phyloP scores from a whole-genome alignment of 2,888 invertebrate genomes.

The Andrena bucephala region DNA sequence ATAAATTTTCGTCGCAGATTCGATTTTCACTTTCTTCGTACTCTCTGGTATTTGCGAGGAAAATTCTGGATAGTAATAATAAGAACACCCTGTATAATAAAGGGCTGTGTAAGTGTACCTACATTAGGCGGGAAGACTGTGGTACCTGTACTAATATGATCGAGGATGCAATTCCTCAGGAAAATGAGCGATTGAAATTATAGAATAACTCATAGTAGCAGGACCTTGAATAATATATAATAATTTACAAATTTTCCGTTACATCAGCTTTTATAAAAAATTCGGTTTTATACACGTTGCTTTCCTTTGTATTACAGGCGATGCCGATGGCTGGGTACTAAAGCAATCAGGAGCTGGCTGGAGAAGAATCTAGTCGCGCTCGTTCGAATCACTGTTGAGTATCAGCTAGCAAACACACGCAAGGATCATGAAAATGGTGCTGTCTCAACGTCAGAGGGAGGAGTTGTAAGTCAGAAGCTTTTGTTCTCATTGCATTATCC shows the following conservation, averaged over 20 bases:
- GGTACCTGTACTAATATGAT: too few species aligned
- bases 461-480: constrained; percentile 94
- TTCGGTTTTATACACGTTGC: constrained; percentile 22
- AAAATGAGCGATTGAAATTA: too few species aligned
- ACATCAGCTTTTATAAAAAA: background rate
- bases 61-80: too few species aligned
- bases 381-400: constrained; percentile 76
- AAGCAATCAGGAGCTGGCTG: constrained; percentile 77
- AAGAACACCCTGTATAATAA: too few species aligned
- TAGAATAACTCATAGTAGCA: background rate
- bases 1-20: too few species aligned
- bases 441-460: constrained; percentile 99
- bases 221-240: background rate
- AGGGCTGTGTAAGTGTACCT: too few species aligned
- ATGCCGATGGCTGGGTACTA: constrained; percentile 78
- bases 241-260: background rate
- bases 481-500: background rate
- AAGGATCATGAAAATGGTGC: constrained; percentile 98
- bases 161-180: too few species aligned
- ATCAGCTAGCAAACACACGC: constrained; percentile 81
- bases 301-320: constrained; percentile 66
- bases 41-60: too few species aligned
- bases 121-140: too few species aligned
- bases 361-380: constrained; percentile 79
- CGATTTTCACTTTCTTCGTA: too few species aligned